Evolutionary conservation across 2,888 invertebrate species (phyloP).

Genomic region (Apoda limacodes): DNA sequence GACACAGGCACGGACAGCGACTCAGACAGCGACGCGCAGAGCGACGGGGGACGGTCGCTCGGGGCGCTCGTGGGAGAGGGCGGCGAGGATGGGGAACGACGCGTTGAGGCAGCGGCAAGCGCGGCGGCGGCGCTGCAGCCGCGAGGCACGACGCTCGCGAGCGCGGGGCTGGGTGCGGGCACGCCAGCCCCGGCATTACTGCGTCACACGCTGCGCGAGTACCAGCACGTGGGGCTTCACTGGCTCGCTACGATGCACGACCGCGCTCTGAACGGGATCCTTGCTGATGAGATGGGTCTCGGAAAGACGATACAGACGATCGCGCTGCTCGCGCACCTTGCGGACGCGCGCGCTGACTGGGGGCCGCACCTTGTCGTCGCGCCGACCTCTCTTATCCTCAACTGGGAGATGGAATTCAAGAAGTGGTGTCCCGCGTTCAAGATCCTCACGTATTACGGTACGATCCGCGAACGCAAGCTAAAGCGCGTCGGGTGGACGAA

Average conservation of each 20-base stretch:
- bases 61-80: conserved; percentile 28
- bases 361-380: conserved; percentile 99
- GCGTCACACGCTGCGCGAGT: conserved; percentile 91
- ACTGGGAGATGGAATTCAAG: conserved; percentile 99
- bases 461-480: conserved; percentile 92
- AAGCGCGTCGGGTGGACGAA: conserved; percentile 98
- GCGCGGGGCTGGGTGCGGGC: conserved; percentile 86
- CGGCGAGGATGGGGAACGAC: conserved; percentile 58
- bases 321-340: conserved; percentile 92
- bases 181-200: conserved; percentile 94
- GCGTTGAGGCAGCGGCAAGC: conserved; percentile 93
- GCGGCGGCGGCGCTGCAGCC: conserved; percentile 97
- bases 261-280: conserved; percentile 93
- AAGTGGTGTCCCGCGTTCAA: conserved; percentile 99
- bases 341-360: conserved; percentile 93
- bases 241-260: conserved; percentile 98
- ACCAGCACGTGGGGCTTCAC: conserved; percentile 97
- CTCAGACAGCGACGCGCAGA: conserved; percentile 33
- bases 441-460: conserved; percentile 97
- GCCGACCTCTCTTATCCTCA: conserved; percentile 98
- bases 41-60: conserved; percentile 22
- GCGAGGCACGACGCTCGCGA: conserved; percentile 96
- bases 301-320: conserved; percentile 99
- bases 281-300: conserved; percentile 97
- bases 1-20: conserved; percentile 27